These are phyloP conservation scores for Upupa epops DNA, from an alignment of 2,113 vertebrate genomes.

Conservation along the genomic window DNA sequence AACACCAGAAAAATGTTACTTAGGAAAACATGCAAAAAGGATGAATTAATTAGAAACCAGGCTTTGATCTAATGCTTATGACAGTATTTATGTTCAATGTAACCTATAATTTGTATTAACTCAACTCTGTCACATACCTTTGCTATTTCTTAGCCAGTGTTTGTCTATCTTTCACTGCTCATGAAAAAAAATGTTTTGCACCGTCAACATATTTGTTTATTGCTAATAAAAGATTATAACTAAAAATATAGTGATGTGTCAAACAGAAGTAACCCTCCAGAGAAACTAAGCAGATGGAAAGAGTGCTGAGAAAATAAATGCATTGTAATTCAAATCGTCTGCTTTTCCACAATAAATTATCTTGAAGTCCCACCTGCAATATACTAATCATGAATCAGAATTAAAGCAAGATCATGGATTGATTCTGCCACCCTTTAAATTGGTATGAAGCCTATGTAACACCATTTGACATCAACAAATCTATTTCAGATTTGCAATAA, in stretches of 20 bases:
- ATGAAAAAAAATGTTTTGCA: conserved; percentile 38
- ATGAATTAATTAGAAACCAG: conserved; percentile 56
- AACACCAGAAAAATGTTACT: background rate
- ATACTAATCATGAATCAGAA: background rate
- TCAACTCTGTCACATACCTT: conserved; percentile 9
- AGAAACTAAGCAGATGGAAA: conserved; percentile 48
- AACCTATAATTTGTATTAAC: conserved; percentile 58
- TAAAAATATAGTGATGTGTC: conserved; percentile 63
- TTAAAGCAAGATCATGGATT: background rate
- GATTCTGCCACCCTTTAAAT: background rate
- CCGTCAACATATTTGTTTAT: conserved; percentile 53
- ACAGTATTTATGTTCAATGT: conserved; percentile 30
- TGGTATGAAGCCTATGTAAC: background rate
- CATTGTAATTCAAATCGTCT: conserved; percentile 40
- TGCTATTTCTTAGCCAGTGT: background rate
- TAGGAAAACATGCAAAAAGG: conserved; percentile 30
- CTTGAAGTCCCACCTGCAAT: background rate
- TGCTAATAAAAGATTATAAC: conserved; percentile 63
- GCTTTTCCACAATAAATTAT: conserved; percentile 2
- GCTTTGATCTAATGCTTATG: conserved; percentile 55
- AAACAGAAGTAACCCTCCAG: conserved; percentile 48
- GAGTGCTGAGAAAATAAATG: background rate
- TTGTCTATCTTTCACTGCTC: conserved; percentile 18
- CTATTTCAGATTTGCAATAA: background rate
- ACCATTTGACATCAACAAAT: background rate